Base-by-base conservation (phyloP, 2,797 vertebrate species). In the Pipistrellus kuhlii region DNA sequence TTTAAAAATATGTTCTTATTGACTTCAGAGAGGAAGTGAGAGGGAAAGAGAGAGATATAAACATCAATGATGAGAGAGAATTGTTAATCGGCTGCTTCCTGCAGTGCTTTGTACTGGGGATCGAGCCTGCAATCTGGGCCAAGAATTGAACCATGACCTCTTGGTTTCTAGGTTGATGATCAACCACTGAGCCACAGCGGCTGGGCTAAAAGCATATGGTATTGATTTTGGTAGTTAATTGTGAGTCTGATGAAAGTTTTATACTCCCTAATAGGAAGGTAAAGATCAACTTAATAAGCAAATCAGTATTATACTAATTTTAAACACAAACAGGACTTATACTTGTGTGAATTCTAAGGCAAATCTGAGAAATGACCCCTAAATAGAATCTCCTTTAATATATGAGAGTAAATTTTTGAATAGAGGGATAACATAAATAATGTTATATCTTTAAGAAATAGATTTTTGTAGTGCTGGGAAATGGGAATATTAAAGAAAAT, bases 391-490 rank as follows among this genome's bases (percentile, higher is more conserved):
- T 93, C 1, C 8, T 82, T 92, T 80, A 41, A n/a, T 78, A 35
- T 62, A n/a, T 78, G 66, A 77, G 10, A 90, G 27, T 38, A 38
- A 8, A 62, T 55, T 88, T 94, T 75, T 91, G 32, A 75, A 41
- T 87, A 73, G 27, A 73, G 20, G 15, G 80, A 83, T 46, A 46
- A 11, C 30, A 73, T 64, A 78, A 82, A 72, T 78, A 80, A 46
- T 88, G 7, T 62, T 12, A 86, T 86, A 3, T 68, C 48, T 88
- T 95, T 83, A 32, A 92, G 30, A 94, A 95, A 81, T 23, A 62
- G 5, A 35, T 82, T 75, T 32, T 93, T 82, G 6, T 20, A 57
- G 81, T 91, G 48, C 44, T 85, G 23, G 44, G 30, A 68, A 72
- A 23, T 66, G 62, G 23, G 32, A 72, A 55, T 51, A 13, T 77